A percentile compares a stretch with the other conserved stretches of the same genome.
Evolutionary conservation across 2,113 vertebrate genomes (phyloP).

Genomic region (Proterorhinus semilunaris): DNA sequence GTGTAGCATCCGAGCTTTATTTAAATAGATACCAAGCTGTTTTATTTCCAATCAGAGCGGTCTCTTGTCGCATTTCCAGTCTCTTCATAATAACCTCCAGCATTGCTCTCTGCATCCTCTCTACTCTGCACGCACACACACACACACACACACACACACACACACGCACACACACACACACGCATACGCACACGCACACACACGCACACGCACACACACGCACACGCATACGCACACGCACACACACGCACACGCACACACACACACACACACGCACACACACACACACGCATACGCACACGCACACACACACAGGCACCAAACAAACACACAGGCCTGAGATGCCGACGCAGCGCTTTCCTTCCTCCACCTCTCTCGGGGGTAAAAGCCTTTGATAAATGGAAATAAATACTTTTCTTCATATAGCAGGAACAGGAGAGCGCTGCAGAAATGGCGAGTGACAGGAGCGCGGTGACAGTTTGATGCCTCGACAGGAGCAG

Average conservation of each 20-base stretch:
- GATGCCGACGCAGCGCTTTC: constrained; percentile 70
- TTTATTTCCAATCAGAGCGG: constrained; percentile 74
- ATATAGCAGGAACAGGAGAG: constrained; percentile 45
- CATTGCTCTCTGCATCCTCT: constrained; percentile 56
- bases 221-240: too few relatives aligned
- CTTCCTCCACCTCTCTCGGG: constrained; percentile 44
- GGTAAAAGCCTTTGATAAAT: constrained; percentile 76
- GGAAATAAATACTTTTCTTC: constrained; percentile 79
- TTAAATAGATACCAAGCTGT: constrained; percentile 75
- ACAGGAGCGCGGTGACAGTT: constrained; percentile 57
- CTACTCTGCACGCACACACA: constrained; percentile 44
- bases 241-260: too few relatives aligned
- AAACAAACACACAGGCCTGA: constrained; percentile 39
- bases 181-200: constrained; percentile 47
- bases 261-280: constrained; percentile 41
- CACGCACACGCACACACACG: constrained; percentile 49
- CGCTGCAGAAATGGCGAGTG: constrained; percentile 45
- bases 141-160: constrained; percentile 52
- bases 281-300: constrained; percentile 48
- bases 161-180: constrained; percentile 38
- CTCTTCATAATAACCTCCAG: constrained; percentile 76
- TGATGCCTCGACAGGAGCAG: constrained; percentile 54
- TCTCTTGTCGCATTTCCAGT: constrained; percentile 69
- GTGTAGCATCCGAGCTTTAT: constrained; percentile 64
- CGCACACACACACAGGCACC: constrained; percentile 42